phyloP scores from a whole-genome alignment of 2,888 invertebrate species.

The Loripinus fragilis region DNA sequence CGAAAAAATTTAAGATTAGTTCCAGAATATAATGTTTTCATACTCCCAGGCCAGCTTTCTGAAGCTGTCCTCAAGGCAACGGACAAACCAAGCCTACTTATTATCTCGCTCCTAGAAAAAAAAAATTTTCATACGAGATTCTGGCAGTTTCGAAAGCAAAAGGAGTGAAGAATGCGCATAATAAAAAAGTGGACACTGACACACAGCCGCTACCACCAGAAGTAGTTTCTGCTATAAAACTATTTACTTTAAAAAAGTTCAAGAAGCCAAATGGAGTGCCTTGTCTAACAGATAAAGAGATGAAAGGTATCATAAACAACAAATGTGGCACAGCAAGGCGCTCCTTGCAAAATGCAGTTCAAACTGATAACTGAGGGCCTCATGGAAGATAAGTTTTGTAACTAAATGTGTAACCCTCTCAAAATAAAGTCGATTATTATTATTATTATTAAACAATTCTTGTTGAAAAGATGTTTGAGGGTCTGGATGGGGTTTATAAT shows the following conservation, averaged over 20 bases:
- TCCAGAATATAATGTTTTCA: not conserved
- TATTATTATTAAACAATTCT: too few relatives aligned
- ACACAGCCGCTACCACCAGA: not conserved
- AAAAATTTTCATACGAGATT: not conserved
- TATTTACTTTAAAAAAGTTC: not conserved
- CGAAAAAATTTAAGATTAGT: not conserved
- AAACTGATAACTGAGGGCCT: too few relatives aligned
- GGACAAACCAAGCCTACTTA: not conserved
- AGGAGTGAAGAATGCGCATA: not conserved
- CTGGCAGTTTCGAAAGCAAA: not conserved
- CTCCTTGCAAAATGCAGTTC: not conserved
- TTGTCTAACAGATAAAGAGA: not conserved
- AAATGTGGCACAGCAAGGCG: constrained; percentile 1
- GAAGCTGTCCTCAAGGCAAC: not conserved
- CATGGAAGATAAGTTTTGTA: too few relatives aligned
- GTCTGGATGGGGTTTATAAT: too few relatives aligned
- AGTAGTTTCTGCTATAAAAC: not conserved
- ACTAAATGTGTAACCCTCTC: too few relatives aligned
- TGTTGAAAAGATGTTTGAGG: too few relatives aligned
- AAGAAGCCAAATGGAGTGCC: not conserved
- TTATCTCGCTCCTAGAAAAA: not conserved
- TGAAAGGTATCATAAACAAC: constrained; percentile 1
- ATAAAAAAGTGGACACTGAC: not conserved
- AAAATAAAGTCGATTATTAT: too few relatives aligned
- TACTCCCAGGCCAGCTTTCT: not conserved